Conservation (phyloP, 2,113 vertebrate species). For the Gavia stellata region DNA sequence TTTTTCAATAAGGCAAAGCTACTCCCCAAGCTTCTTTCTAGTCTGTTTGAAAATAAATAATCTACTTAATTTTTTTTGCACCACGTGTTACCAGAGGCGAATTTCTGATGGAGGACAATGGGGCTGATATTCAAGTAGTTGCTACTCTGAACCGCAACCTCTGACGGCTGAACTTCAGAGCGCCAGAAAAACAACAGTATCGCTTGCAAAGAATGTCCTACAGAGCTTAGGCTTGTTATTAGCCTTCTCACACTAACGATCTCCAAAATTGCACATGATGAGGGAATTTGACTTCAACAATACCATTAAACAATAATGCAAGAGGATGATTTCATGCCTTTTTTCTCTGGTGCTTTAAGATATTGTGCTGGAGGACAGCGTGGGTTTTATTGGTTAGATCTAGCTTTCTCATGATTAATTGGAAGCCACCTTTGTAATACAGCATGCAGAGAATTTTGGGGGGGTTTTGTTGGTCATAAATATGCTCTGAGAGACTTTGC, state of each 20-base stretch:
- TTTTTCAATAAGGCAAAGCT: not conserved
- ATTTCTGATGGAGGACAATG: slow-evolving; percentile 28
- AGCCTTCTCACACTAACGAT: not conserved
- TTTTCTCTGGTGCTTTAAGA: not conserved
- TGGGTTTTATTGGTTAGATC: not conserved
- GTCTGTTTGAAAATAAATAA: not conserved
- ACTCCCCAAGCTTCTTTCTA: not conserved
- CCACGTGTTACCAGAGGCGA: not conserved
- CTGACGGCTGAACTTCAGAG: not conserved
- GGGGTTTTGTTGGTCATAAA: not conserved
- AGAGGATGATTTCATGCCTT: not conserved
- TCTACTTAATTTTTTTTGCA: not conserved
- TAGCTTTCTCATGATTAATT: not conserved
- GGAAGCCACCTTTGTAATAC: not conserved
- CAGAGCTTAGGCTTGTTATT: not conserved
- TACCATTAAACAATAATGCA: not conserved
- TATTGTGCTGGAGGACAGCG: not conserved
- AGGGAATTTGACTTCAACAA: not conserved
- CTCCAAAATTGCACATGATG: not conserved
- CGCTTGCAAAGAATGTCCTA: not conserved
- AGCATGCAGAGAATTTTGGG: not conserved
- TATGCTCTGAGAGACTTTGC: not conserved
- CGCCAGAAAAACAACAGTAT: not conserved
- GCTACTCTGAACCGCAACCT: slow-evolving; percentile 1
- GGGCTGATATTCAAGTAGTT: slow-evolving; percentile 16